phyloP scores from a whole-genome alignment of 2,113 vertebrate genomes.

The Esox niger region DNA sequence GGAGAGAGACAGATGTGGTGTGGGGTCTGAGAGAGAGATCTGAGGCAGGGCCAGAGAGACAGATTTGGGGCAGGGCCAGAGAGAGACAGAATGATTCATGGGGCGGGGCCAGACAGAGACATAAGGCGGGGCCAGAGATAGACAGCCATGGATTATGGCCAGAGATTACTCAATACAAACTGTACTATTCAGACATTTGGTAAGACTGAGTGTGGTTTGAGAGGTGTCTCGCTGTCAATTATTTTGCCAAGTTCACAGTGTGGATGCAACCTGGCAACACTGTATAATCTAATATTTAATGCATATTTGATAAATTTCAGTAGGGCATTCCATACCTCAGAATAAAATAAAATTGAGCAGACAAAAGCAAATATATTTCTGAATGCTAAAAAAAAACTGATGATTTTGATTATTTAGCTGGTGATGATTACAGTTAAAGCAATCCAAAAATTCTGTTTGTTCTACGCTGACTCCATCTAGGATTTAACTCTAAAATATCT shows the following conservation, averaged over 20 bases:
- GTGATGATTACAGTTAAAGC: background rate
- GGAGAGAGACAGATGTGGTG: background rate
- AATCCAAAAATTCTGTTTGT: background rate
- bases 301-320: too few species aligned
- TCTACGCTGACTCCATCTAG: slow-evolving; percentile 10
- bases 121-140: background rate
- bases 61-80: background rate
- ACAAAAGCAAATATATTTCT: too few species aligned
- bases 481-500: too few species aligned
- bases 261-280: too few species aligned
- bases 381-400: background rate
- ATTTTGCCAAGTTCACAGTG: too few species aligned
- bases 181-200: too few species aligned
- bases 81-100: too few species aligned
- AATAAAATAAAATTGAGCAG: too few species aligned
- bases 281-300: too few species aligned
- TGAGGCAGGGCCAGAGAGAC: background rate
- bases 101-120: slow-evolving; percentile 1
- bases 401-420: background rate
- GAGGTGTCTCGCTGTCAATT: background rate
- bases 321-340: too few species aligned
- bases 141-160: background rate
- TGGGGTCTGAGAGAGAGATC: background rate
- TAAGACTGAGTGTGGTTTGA: too few species aligned
- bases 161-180: too few species aligned